Evolutionary conservation across 64 coral and sea anemone species (phyloP), one percentile per base, ranked within the genome.

Genomic region (Acropora tenuis): DNA sequence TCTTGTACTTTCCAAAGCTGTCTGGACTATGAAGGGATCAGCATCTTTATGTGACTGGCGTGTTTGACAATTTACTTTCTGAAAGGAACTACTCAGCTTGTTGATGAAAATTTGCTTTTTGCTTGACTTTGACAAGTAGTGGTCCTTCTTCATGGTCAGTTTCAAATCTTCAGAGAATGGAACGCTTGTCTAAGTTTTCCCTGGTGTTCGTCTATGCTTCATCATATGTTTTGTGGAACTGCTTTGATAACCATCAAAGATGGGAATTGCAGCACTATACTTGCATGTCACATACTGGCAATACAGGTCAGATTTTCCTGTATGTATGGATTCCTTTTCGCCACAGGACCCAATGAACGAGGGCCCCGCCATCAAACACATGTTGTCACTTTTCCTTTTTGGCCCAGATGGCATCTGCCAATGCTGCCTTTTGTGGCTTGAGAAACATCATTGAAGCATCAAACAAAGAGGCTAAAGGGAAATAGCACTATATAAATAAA

Each of bases 211-310:
- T 10, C 52, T 55, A 5, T 55, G 52, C 6, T 90, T 78, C 8
- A 78, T 90, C 59, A 50, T 81, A 53, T 42, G 42, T 59, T 90
- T 90, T 50, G 89, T 90, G 13, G 78, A 80, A 16, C 65, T 16
- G 8, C 67, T 81, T 19, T 45, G 18, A 46, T 90, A 87, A 8
- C 91, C 84, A 74, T 93, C 75, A 52, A 93, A 93, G 4, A 89
- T 78, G 53, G 89, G 41, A 55, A 55, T 55, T 55, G 52, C 52
- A 55, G 52, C 52, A 55, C 52, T 10, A 55, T 55, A 55, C 3
- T 55, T 55, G 6, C 52, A 55, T 55, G 52, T 5, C 2, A 55
- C 52, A 10, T 55, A 55, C 52, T 55, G 52, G 52, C 0, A 0
- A 55, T 55, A 55, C 52, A 55, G 0, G 52, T 55, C 3, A 55